A percentile compares a stretch with the other conserved stretches of the same genome.
Conservation (phyloP, 1,140 invertebrate genomes). For the Cyrtorhinus lividipennis region DNA sequence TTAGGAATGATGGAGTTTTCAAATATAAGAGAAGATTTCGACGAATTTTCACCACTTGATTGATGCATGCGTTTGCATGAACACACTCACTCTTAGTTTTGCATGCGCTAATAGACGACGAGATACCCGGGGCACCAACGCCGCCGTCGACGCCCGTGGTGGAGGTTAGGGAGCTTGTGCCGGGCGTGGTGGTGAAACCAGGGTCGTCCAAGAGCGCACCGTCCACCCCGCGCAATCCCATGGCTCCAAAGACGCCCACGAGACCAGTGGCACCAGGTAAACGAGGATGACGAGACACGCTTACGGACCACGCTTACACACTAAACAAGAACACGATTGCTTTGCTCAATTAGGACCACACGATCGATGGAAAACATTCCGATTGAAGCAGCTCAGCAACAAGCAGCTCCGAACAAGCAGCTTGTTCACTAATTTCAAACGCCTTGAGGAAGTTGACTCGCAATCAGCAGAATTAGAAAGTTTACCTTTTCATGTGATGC, state of each 20-base stretch:
- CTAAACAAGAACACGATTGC: conserved; percentile 31
- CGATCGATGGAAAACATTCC: conserved; percentile 31
- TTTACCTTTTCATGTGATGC: too few species aligned
- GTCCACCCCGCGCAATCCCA: not conserved
- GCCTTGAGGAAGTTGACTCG: too few species aligned
- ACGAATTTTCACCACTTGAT: too few species aligned
- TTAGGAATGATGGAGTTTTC: too few species aligned
- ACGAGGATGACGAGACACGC: too few species aligned
- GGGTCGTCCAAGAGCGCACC: not conserved
- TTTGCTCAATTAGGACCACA: conserved; percentile 29
- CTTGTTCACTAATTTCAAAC: too few species aligned
- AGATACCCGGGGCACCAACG: not conserved
- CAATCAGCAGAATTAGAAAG: too few species aligned
- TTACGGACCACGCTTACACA: too few species aligned
- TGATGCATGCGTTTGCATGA: not conserved
- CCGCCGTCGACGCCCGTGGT: not conserved
- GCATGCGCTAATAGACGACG: not conserved
- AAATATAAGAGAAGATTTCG: too few species aligned
- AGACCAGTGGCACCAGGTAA: not conserved
- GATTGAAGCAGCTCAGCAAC: too few species aligned
- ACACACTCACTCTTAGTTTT: not conserved
- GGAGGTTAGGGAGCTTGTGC: not conserved
- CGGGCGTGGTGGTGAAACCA: not conserved
- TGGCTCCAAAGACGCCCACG: not conserved
- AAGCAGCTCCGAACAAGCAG: too few species aligned